phyloP scores from a whole-genome alignment of 2,113 vertebrate genomes.

The Sturnus vulgaris region DNA sequence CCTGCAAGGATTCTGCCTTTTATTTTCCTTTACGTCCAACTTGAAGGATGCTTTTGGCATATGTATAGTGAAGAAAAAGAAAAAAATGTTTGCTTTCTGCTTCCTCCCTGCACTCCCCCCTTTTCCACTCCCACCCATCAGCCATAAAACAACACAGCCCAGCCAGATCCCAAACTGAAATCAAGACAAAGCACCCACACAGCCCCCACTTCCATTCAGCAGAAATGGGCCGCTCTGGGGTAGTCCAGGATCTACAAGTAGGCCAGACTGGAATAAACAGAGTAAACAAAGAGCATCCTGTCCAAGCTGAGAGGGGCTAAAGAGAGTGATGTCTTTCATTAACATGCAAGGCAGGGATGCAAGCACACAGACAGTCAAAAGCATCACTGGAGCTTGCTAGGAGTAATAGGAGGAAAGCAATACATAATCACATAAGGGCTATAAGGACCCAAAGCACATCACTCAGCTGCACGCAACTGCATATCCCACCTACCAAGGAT shows the following conservation, averaged over 20 bases:
- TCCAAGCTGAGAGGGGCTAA: conserved; percentile 73
- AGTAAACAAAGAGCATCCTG: conserved; percentile 82
- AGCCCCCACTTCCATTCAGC: conserved; percentile 45
- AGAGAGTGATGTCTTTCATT: conserved; percentile 78
- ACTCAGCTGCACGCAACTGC: background rate
- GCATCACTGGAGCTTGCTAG: conserved; percentile 57
- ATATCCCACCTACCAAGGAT: background rate
- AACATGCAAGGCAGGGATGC: conserved; percentile 83
- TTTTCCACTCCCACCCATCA: background rate
- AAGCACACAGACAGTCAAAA: conserved; percentile 70
- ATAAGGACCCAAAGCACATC: background rate
- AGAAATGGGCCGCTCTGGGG: conserved; percentile 14
- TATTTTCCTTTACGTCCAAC: background rate
- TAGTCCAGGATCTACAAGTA: conserved; percentile 56
- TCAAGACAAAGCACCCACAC: conserved; percentile 60
- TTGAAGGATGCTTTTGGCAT: conserved; percentile 19
- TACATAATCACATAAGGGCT: background rate
- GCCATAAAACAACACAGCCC: conserved; percentile 27
- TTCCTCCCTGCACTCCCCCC: background rate
- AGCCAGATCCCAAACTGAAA: conserved; percentile 33
- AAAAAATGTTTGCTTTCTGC: background rate
- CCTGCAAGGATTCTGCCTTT: background rate
- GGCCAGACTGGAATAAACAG: conserved; percentile 71
- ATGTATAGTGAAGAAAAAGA: background rate
- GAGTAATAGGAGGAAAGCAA: background rate